Base-by-base conservation (phyloP, 2,797 vertebrate species). In the Girardinus metallicus region DNA sequence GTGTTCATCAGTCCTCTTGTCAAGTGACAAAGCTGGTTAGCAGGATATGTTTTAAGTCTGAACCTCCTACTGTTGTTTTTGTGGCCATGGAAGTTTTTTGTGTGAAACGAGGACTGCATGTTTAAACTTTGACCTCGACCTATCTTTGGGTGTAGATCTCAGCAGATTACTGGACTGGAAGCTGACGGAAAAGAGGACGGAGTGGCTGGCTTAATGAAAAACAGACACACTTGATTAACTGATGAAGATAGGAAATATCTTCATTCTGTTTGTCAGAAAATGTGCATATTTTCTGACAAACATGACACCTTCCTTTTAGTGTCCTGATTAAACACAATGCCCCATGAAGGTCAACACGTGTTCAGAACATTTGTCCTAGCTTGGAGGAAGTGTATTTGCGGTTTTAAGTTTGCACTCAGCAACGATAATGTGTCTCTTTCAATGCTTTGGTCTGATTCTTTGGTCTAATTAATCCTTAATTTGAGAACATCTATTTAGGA, bases 91-190 rank as follows among this genome's bases (percentile, higher is more conserved):
- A 80, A 68, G 72, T 72, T 70, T 80, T 47, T 8, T 47, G 71
- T 81, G 83, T 83, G 76, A 1, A 76, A 77, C 77, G 80, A 86
- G 85, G 78, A 75, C 80, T 77, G 64, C 73, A 36, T 46, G 77
- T 71, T 78, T 86, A 81, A 89, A 76, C 80, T 41, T 62, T 80
- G 41, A 81, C 86, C 83, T 80, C 43, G 2, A 78, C 15, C 76
- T 73, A 81, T 83, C 89, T 57, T 82, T 82, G 76, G 71, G 70
- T 75, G 41, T 47, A 71, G 64, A 86, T 49, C 77, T 89, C 53
- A 81, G 74, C 44, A 80, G 74, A 83, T 70, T 78, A 84, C 44
- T 49, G 16, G 75, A 73, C 64, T 62, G 66, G 75, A 79, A 41
- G 31, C 29, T 39, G 51, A 81, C 8, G 36, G 70, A 80, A 55